Conservation (phyloP, 2,888 invertebrate genomes). For the Lasioglossum marginatum region DNA sequence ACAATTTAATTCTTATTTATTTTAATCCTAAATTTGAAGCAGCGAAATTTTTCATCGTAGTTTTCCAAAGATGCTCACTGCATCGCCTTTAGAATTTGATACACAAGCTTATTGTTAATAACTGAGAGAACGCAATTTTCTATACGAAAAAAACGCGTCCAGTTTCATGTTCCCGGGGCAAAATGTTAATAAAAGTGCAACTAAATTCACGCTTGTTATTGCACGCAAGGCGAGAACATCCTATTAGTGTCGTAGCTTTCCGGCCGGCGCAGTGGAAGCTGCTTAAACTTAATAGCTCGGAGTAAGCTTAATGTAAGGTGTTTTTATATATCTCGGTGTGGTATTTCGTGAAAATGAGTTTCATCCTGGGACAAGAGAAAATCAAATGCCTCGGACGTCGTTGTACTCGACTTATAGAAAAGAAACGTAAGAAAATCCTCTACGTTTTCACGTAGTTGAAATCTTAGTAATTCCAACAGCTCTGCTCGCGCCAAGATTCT, state of each 20-base stretch:
- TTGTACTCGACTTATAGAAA: neutral
- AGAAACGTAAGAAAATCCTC: neutral
- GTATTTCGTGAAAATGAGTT: conserved; percentile 14
- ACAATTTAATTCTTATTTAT: neutral
- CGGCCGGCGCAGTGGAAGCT: conserved; percentile 48
- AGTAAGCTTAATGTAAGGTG: conserved; percentile 60
- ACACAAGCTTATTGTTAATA: neutral
- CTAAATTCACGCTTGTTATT: conserved; percentile 45
- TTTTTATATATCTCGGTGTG: conserved; percentile 27
- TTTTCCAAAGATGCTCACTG: neutral
- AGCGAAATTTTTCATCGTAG: neutral
- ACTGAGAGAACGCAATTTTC: neutral
- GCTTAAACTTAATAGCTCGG: conserved; percentile 66
- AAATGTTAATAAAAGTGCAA: conserved; percentile 23
- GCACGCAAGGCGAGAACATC: conserved; percentile 42
- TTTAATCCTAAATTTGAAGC: neutral
- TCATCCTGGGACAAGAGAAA: conserved; percentile 13
- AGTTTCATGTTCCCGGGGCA: neutral
- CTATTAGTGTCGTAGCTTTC: conserved; percentile 56
- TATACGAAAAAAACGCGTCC: neutral
- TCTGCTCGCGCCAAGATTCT: neutral
- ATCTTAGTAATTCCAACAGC: neutral
- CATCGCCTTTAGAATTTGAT: neutral
- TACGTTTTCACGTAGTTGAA: neutral
- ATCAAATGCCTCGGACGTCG: neutral